Conservation (phyloP, 2,113 vertebrate species). For the Ptilorrhoa leucosticta region DNA sequence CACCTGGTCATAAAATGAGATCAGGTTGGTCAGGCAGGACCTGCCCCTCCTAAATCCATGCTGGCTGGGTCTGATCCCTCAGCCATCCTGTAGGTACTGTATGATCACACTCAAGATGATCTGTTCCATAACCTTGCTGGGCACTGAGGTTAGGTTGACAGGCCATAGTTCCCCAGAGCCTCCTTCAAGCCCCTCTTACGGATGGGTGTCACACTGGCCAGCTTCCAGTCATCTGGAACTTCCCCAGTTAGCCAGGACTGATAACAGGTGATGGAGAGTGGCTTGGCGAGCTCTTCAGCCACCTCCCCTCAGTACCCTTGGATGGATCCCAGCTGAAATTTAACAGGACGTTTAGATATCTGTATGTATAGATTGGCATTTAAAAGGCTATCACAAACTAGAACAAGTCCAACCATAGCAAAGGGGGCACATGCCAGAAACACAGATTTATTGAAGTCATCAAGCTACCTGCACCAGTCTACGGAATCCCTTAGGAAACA, state of each 20-base stretch:
- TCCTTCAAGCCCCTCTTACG: not conserved
- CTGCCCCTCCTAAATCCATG: not conserved
- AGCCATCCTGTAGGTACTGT: not conserved
- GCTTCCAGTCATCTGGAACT: too few species aligned
- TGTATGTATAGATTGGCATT: rapidly evolving
- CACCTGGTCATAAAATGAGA: not conserved
- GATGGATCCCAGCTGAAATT: not conserved
- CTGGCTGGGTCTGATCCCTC: not conserved
- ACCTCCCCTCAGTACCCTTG: not conserved
- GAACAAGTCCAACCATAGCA: not conserved
- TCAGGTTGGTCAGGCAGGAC: too few species aligned
- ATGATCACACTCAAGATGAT: not conserved
- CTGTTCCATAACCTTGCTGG: too few species aligned
- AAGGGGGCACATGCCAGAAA: not conserved
- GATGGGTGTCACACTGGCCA: too few species aligned
- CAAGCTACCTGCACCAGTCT: not conserved
- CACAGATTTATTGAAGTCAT: not conserved
- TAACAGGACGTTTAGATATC: not conserved
- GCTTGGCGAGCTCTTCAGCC: not conserved
- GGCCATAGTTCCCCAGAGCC: rapidly evolving
- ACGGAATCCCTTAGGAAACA: not conserved
- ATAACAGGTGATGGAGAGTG: not conserved
- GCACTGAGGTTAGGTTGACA: not conserved
- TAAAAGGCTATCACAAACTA: not conserved
- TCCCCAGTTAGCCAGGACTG: rapidly evolving